Evolutionary conservation across 2,797 vertebrate genomes (phyloP).

Genomic region (Sphaeramia orbicularis): DNA sequence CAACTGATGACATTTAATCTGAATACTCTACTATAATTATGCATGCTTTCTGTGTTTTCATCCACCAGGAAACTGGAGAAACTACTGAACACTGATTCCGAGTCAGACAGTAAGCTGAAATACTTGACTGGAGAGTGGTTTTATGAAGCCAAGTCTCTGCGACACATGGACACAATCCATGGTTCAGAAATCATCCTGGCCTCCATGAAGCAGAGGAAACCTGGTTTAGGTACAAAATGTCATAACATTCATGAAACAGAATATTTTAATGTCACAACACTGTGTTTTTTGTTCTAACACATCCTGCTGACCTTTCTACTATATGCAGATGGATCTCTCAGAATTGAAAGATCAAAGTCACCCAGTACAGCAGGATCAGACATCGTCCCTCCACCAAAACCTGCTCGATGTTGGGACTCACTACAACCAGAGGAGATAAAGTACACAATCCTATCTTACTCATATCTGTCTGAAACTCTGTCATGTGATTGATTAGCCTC

Average conservation of each 20-base stretch:
- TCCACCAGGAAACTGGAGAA: conserved; percentile 88
- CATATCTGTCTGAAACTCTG: too few relatives aligned
- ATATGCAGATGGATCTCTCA: conserved; percentile 64
- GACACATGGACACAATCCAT: conserved; percentile 94
- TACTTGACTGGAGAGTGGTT: conserved; percentile 98
- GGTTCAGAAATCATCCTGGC: conserved; percentile 95
- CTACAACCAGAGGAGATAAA: conserved; percentile 42
- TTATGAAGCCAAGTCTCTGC: conserved; percentile 93
- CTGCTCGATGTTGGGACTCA: conserved; percentile 63
- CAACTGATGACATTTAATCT: too few relatives aligned
- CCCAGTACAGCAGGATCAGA: conserved; percentile 48
- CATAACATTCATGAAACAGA: not conserved
- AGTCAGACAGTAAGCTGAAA: conserved; percentile 87
- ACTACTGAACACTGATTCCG: conserved; percentile 58
- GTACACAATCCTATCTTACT: conserved; percentile 39
- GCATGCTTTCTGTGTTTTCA: conserved; percentile 27
- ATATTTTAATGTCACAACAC: not conserved
- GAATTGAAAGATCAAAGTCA: conserved; percentile 48
- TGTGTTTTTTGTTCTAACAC: not conserved
- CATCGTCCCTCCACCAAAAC: conserved; percentile 61
- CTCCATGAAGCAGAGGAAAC: conserved; percentile 90
- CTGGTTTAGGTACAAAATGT: conserved; percentile 79
- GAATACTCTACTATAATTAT: not conserved
- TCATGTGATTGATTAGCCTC: not conserved
- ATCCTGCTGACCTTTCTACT: not conserved